These are phyloP conservation scores for Steinernema scapterisci DNA, from an alignment of 2,888 invertebrate genomes.

Conservation along the genomic window DNA sequence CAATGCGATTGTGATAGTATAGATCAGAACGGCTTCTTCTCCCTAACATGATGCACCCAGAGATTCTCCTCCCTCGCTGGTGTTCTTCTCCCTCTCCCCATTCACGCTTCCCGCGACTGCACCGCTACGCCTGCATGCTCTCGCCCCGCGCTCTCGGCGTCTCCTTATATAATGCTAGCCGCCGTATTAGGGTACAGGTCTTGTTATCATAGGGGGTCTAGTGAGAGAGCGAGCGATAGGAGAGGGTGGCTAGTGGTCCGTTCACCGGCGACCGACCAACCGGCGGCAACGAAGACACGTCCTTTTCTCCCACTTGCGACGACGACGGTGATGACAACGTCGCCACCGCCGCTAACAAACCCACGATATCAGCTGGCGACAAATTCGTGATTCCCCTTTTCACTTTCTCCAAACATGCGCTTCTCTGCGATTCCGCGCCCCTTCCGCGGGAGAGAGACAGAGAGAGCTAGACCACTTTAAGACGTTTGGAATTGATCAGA, in stretches of 20 bases:
- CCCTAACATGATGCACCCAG: no score
- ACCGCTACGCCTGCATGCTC: no score
- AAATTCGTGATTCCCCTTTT: slow-evolving; percentile 15
- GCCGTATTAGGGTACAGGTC: background rate
- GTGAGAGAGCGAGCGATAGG: background rate
- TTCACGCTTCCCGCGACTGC: no score
- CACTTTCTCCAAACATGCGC: background rate
- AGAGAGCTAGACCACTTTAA: no score
- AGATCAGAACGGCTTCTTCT: no score
- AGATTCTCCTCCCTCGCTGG: background rate
- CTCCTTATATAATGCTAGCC: background rate
- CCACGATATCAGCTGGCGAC: slow-evolving; percentile 28
- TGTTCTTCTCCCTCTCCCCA: background rate
- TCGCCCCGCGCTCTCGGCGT: no score
- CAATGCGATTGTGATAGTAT: background rate
- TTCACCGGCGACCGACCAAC: background rate
- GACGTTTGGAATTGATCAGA: background rate
- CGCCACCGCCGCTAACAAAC: background rate
- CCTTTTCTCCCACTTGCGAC: slow-evolving; percentile 27
- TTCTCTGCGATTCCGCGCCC: background rate
- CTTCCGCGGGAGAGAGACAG: no score
- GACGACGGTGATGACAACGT: no score
- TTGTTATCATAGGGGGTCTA: slow-evolving; percentile 5
- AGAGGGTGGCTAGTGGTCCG: background rate
- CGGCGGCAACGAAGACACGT: background rate